Conservation (phyloP, 2,888 invertebrate genomes). For the Dasysyrphus albostriatus region DNA sequence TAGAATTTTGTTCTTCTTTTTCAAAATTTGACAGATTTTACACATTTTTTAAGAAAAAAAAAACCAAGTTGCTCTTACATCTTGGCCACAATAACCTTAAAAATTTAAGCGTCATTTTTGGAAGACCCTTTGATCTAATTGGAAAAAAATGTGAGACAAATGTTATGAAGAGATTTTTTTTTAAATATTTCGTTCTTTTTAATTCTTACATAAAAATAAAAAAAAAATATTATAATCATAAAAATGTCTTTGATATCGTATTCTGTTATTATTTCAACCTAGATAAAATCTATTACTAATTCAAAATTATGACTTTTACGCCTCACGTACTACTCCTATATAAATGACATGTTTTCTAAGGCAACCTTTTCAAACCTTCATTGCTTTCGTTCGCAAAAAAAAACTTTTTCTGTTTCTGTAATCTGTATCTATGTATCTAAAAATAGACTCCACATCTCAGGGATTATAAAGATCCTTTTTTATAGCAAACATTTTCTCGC, state of each 20-base stretch:
- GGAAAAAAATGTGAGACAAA: neutral
- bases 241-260: neutral
- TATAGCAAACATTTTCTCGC: slow-evolving; percentile 13
- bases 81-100: too few relatives aligned
- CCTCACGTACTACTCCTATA: neutral
- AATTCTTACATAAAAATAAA: neutral
- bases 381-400: neutral
- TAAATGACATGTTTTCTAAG: neutral
- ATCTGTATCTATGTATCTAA: neutral
- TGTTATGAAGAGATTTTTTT: neutral
- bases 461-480: slow-evolving; percentile 2
- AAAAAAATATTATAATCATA: neutral
- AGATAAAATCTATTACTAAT: neutral
- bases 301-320: slow-evolving; percentile 1
- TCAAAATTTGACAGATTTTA: too few relatives aligned
- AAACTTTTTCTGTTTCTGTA: neutral
- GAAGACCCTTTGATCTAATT: neutral
- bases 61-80: too few relatives aligned
- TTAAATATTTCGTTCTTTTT: neutral
- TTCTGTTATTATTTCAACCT: neutral
- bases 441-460: slow-evolving; percentile 3
- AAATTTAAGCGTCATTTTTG: too few relatives aligned
- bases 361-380: neutral
- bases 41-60: too few relatives aligned
- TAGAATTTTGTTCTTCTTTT: too few relatives aligned